Conservation (phyloP, 2,113 vertebrate genomes). For the Dissostichus mawsoni region DNA sequence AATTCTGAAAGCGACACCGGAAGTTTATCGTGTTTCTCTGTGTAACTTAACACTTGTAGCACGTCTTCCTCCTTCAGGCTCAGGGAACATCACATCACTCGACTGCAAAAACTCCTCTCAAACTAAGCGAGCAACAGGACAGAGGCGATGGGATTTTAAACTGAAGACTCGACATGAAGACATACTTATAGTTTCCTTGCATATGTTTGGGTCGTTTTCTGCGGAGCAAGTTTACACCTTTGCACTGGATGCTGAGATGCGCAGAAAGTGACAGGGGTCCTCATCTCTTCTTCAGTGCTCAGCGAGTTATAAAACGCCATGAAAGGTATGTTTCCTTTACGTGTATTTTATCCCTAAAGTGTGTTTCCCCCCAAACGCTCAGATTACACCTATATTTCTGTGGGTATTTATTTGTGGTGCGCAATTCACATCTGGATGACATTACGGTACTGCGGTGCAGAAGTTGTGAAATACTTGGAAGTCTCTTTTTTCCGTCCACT, state of each 20-base stretch:
- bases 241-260: slow-evolving; percentile 78
- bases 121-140: slow-evolving; percentile 1
- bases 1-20: slow-evolving; percentile 46
- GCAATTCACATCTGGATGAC: slow-evolving; percentile 89
- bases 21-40: not conserved
- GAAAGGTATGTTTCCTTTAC: slow-evolving; percentile 76
- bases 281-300: slow-evolving; percentile 72
- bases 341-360: not conserved
- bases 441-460: slow-evolving; percentile 84
- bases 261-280: slow-evolving; percentile 74
- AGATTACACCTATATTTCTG: not conserved
- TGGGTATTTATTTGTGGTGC: slow-evolving; percentile 25
- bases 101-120: slow-evolving; percentile 8
- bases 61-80: slow-evolving; percentile 22
- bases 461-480: slow-evolving; percentile 84
- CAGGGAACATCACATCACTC: slow-evolving; percentile 30
- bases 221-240: slow-evolving; percentile 36
- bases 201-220: not conserved
- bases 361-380: not conserved
- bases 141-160: slow-evolving; percentile 72
- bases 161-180: slow-evolving; percentile 43
- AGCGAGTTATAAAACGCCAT: slow-evolving; percentile 77
- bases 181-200: not conserved
- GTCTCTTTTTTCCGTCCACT: slow-evolving; percentile 42
- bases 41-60: slow-evolving; percentile 18